Base-by-base conservation (phyloP, 2,888 invertebrate species). In the Ichneumoninae sp. region DNA sequence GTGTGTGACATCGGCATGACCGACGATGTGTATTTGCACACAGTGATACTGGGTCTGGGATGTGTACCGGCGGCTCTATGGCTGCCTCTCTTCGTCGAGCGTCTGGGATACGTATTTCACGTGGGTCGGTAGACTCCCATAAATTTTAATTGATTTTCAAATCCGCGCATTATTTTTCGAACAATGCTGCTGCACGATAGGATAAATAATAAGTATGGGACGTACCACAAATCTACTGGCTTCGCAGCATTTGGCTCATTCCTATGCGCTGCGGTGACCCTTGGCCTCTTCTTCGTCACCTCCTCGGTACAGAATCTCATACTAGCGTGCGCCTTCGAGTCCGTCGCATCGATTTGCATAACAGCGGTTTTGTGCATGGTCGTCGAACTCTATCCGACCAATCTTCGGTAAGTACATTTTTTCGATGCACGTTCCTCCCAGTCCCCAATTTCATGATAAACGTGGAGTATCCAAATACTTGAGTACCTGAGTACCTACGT, bases 341-440 rank as follows among this genome's bases (percentile, higher is more conserved):
- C 97, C 3, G 94, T 97, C 77, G 96, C 97, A 60, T 97, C 97
- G 81, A 95, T 97, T 87, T 96, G 96, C 87, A 96, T 97, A 92
- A 96, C 96, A 94, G 96, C 96, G 70, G 96, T 97, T 54, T 96
- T 96, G 93, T 97, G 97, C 91, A 96, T 97, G 69, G 95, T 97
- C 92, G 97, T 97, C 78, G 97, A 97, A 92, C 94, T 97, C 86
- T 97, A 97, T 94, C 97, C 97, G 87, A 97, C 97, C 77, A 96
- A 97, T 94, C 95, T 97, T 91, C 96, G 97, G 97, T 97, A 94
- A 52, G 74, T 75, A 92, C 52, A 54, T n/a, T 44, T n/a, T 33
- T 50, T 4, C 47, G 3, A 36, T 1, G 10, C 60, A 30, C 30
- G 10, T 19, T 26, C 60, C 26, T 16, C 30, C 5, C 1, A 30